Conservation (phyloP, 2,888 invertebrate genomes). For the Leptogaster cylindrica region DNA sequence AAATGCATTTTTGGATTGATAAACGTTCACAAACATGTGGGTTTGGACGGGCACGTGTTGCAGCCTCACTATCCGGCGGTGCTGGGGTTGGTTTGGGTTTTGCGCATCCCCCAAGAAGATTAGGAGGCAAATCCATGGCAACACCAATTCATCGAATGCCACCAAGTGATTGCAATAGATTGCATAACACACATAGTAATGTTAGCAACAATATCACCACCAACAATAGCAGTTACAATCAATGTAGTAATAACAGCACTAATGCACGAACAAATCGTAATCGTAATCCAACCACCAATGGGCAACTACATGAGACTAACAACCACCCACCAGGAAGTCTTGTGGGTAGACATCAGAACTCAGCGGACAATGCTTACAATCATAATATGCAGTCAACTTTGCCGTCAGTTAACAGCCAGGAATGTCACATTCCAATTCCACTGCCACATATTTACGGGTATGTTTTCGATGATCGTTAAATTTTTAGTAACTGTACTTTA, state of each 20-base stretch:
- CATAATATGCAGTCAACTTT: conserved; percentile 43
- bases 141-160: conserved; percentile 75
- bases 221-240: conserved; percentile 44
- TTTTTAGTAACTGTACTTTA: background rate
- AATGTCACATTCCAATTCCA: conserved; percentile 48
- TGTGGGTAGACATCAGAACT: conserved; percentile 30
- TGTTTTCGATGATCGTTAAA: conserved; percentile 35
- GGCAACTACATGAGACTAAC: conserved; percentile 24
- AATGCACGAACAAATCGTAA: background rate
- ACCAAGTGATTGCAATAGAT: conserved; percentile 56
- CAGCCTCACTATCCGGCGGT: conserved; percentile 71
- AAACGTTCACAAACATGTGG: conserved; percentile 80
- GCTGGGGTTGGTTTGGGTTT: conserved; percentile 64
- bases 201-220: conserved; percentile 40
- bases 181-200: conserved; percentile 50
- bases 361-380: conserved; percentile 50
- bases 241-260: conserved; percentile 20
- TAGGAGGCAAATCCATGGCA: conserved; percentile 69
- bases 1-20: conserved; percentile 88
- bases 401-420: conserved; percentile 44
- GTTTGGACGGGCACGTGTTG: conserved; percentile 74
- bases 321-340: conserved; percentile 19
- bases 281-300: background rate
- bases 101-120: conserved; percentile 60
- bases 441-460: conserved; percentile 52